Percentiles rank a stretch among this genome's conserved stretches.
Conservation (phyloP, 2,888 invertebrate genomes). For the Eueremaeus valkanovi region DNA sequence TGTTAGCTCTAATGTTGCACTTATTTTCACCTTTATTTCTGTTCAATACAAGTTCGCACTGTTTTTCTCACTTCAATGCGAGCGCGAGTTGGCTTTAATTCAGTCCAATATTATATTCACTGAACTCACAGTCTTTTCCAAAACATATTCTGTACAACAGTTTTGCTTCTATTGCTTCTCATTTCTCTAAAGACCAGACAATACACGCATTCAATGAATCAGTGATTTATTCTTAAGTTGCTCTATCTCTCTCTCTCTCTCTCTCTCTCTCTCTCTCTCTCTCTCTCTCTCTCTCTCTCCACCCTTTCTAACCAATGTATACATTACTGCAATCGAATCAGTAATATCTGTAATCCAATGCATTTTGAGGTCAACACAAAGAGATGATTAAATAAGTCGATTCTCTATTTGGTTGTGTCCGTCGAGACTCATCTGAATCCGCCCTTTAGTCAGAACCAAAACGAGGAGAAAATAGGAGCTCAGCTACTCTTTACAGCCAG, state of each 20-base stretch:
- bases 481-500: not conserved
- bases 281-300: not conserved
- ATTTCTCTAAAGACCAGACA: not conserved
- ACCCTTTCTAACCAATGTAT: not conserved
- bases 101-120: not conserved
- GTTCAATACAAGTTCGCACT: not conserved
- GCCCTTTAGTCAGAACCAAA: slow-evolving; percentile 31
- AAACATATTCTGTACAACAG: not conserved
- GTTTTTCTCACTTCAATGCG: no score
- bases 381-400: slow-evolving; percentile 32
- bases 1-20: slow-evolving; percentile 10
- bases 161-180: not conserved
- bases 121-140: not conserved
- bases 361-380: slow-evolving; percentile 30
- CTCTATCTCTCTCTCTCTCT: no score
- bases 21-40: slow-evolving; percentile 21
- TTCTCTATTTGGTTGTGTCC: not conserved
- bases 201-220: not conserved
- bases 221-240: slow-evolving; percentile 16
- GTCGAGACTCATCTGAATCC: slow-evolving; percentile 4
- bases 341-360: slow-evolving; percentile 27
- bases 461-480: not conserved
- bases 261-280: not conserved
- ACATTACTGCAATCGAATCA: slow-evolving; percentile 33
- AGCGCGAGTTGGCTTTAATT: slow-evolving; percentile 11